phyloP scores from a whole-genome alignment of 35 echinoderm and acorn worm genomes.

The Apostichopus japonicus region DNA sequence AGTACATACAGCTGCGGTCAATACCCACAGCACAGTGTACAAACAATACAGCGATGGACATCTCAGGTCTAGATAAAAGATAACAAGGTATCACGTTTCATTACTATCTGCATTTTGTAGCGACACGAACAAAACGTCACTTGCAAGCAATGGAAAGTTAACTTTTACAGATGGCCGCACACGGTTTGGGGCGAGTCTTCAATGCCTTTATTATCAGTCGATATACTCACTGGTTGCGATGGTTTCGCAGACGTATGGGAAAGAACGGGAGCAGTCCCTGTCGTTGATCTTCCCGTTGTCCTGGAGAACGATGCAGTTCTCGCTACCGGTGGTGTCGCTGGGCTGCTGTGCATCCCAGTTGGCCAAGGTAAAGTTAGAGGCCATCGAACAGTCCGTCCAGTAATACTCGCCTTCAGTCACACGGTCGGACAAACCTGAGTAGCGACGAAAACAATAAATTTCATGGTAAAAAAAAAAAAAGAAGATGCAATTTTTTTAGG shows the following conservation, averaged over 20 bases:
- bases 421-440: slow-evolving; percentile 81
- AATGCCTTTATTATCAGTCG: too few species aligned
- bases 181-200: too few species aligned
- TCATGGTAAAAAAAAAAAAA: not conserved
- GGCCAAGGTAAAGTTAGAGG: slow-evolving; percentile 52
- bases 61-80: too few species aligned
- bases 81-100: too few species aligned
- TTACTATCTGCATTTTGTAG: too few species aligned
- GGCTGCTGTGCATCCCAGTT: slow-evolving; percentile 88
- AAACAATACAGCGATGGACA: too few species aligned
- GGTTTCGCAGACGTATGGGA: slow-evolving; percentile 89
- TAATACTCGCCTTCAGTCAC: slow-evolving; percentile 73
- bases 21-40: too few species aligned
- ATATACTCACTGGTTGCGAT: slow-evolving; percentile 74
- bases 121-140: too few species aligned
- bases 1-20: too few species aligned
- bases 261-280: slow-evolving; percentile 60
- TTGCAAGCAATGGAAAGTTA: too few species aligned
- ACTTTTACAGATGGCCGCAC: too few species aligned
- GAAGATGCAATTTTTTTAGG: not conserved
- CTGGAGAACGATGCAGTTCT: slow-evolving; percentile 79
- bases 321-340: slow-evolving; percentile 59
- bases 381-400: slow-evolving; percentile 75
- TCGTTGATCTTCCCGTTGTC: slow-evolving; percentile 75
- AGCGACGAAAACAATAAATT: not conserved